phyloP scores from a whole-genome alignment of 2,113 vertebrate genomes.

The Apodemus speciosus region DNA sequence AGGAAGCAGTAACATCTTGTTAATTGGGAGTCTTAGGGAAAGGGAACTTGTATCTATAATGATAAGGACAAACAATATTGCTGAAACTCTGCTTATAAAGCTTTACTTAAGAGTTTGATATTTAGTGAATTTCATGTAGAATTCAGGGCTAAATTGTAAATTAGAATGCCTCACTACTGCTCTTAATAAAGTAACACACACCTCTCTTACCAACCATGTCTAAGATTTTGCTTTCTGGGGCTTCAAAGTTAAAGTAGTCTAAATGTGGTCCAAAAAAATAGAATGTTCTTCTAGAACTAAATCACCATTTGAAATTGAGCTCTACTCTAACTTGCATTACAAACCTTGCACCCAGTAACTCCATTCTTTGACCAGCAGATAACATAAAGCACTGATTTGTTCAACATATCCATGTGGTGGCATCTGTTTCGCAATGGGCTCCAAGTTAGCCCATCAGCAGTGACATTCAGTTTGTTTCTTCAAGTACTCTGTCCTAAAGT shows the following conservation, averaged over 20 bases:
- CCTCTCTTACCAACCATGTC: neutral
- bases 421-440: too few species aligned
- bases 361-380: too few species aligned
- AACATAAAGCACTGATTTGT: neutral
- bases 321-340: neutral
- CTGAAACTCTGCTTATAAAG: neutral
- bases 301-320: neutral
- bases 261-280: neutral
- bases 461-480: neutral
- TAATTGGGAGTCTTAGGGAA: neutral
- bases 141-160: neutral
- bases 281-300: neutral
- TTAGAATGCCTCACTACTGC: neutral
- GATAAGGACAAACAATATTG: neutral
- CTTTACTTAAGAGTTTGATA: neutral
- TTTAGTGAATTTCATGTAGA: neutral
- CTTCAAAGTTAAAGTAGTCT: neutral
- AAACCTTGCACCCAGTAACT: neutral
- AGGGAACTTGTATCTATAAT: neutral
- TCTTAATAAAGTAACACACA: too few species aligned
- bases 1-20: neutral
- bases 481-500: neutral
- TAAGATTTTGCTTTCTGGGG: neutral
- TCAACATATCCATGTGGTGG: too few species aligned
- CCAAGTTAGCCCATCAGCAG: too few species aligned